phyloP scores from a whole-genome alignment of 1,140 invertebrate species.

The Plodia interpunctella region DNA sequence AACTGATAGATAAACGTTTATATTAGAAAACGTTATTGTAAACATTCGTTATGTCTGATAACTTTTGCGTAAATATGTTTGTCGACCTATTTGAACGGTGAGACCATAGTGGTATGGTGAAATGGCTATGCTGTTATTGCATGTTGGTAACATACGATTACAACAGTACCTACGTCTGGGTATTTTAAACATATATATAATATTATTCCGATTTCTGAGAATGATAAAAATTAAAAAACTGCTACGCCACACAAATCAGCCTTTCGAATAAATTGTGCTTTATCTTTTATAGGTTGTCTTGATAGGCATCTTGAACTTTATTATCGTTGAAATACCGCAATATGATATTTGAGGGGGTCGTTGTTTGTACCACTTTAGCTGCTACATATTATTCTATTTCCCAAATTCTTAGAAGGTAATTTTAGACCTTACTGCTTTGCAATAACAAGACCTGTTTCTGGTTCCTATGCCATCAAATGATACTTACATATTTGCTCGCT shows the following conservation, averaged over 20 bases:
- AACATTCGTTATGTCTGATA: slow-evolving; percentile 17
- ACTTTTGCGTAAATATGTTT: too few species aligned
- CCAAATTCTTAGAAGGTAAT: background rate
- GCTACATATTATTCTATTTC: background rate
- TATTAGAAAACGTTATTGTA: slow-evolving; percentile 25
- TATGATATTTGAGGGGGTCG: slow-evolving; percentile 9
- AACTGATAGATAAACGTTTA: slow-evolving; percentile 23
- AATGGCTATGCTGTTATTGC: too few species aligned
- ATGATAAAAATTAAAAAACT: too few species aligned
- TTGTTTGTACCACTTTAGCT: slow-evolving; percentile 4
- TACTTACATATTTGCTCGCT: background rate
- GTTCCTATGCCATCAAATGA: background rate
- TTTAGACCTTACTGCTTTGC: background rate
- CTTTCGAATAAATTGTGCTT: background rate
- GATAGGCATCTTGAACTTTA: slow-evolving; percentile 10
- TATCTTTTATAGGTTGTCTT: background rate
- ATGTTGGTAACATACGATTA: too few species aligned
- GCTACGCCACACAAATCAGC: too few species aligned
- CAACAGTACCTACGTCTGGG: too few species aligned
- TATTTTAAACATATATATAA: too few species aligned
- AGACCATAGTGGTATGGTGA: too few species aligned
- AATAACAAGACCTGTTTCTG: background rate
- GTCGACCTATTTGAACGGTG: too few species aligned
- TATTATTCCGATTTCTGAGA: too few species aligned
- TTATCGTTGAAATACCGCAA: slow-evolving; percentile 9